Conservation (phyloP, 92 coral and sea anemone genomes). For the Desmophyllum pertusum region DNA sequence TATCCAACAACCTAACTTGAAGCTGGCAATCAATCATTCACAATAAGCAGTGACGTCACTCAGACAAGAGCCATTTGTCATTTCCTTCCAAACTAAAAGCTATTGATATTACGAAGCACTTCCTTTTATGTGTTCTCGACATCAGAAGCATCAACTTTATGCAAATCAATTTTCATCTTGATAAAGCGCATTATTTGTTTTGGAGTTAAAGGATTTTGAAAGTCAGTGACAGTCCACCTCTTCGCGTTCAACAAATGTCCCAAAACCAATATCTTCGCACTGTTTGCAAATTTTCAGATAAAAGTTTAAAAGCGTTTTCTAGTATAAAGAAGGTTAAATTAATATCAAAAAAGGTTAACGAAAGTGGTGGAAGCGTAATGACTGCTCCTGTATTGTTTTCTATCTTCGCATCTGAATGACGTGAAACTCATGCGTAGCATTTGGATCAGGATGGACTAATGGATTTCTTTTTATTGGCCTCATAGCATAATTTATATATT, state of each 20-base stretch:
- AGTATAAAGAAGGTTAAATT: background rate
- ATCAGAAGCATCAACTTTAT: background rate
- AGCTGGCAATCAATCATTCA: background rate
- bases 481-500: too few relatives aligned
- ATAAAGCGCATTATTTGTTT: background rate
- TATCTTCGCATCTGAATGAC: too few relatives aligned
- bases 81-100: background rate
- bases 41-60: background rate
- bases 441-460: too few relatives aligned
- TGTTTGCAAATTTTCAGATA: too few relatives aligned
- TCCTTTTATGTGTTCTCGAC: background rate
- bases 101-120: background rate
- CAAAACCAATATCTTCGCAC: background rate
- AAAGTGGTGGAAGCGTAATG: too few relatives aligned
- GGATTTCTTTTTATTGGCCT: too few relatives aligned
- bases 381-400: too few relatives aligned
- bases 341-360: too few relatives aligned
- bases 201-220: background rate
- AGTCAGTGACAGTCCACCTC: background rate
- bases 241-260: background rate
- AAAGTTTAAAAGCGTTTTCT: background rate
- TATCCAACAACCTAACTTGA: background rate
- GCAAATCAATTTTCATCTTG: background rate
- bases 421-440: too few relatives aligned
- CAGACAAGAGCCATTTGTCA: background rate